phyloP scores from a whole-genome alignment of 2,113 vertebrate species.

The Misgurnus anguillicaudatus region DNA sequence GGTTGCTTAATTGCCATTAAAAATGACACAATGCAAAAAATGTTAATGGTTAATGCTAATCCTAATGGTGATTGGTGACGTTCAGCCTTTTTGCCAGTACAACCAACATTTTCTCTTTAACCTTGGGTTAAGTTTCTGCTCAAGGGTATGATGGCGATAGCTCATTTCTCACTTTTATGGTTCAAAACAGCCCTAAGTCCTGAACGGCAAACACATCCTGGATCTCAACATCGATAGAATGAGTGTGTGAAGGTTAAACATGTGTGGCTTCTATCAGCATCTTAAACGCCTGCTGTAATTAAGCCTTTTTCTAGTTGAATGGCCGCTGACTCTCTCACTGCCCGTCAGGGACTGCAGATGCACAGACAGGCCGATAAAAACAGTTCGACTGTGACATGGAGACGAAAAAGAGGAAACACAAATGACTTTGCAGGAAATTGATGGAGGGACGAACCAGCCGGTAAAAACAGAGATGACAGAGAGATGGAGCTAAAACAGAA shows the following conservation, averaged over 20 bases:
- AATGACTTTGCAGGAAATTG: neutral
- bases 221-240: neutral
- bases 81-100: too few relatives aligned
- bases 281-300: constrained; percentile 58
- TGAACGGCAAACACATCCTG: neutral
- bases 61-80: too few relatives aligned
- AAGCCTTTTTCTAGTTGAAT: constrained; percentile 69
- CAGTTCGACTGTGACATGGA: constrained; percentile 59
- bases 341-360: constrained; percentile 45
- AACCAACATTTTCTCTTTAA: neutral
- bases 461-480: constrained; percentile 60
- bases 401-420: constrained; percentile 53
- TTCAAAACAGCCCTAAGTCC: neutral
- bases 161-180: neutral
- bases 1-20: too few relatives aligned
- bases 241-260: constrained; percentile 38
- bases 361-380: constrained; percentile 61
- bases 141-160: neutral
- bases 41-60: too few relatives aligned
- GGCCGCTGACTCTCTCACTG: constrained; percentile 50
- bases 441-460: constrained; percentile 59
- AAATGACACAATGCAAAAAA: too few relatives aligned
- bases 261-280: constrained; percentile 31
- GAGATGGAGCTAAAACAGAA: constrained; percentile 57
- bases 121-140: neutral